Evolutionary conservation across 2,888 invertebrate genomes (phyloP), one percentile per base, ranked within the genome.

Genomic region (Shargacucullia verbasci): DNA sequence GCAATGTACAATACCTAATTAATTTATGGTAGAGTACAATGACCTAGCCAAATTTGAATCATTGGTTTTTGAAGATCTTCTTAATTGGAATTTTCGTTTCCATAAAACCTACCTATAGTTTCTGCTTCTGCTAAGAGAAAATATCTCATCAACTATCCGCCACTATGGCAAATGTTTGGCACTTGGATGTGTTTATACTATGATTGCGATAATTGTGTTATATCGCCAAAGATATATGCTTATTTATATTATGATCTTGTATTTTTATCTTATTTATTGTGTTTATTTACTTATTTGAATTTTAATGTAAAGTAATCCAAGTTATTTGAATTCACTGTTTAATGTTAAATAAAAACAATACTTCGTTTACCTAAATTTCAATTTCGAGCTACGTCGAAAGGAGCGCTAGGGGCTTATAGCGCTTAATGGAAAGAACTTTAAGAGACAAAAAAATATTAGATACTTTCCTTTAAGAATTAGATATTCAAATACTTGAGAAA

Each of bases 291-390:
- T 20, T 20, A 29, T 15, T 15, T 8, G 33, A 15, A 12, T 34
- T 49, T 55, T 43, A 49, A 46, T 67, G 47, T 39, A n/a, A 46
- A 49, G 20, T 14, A 12, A 65, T 71, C 60, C 62, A 64, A 59
- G 46, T 66, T 65, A 50, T 73, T 74, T 29, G 29, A 29, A 29
- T 59, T 63, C 0, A 3, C 63, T 64, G 59, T 62, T 49, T 56
- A 71, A 61, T 68, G 9, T 37, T 52, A n/a, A 41, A 39, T 39
- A 67, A 70, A 71, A 70, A 67, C 59, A 73, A 76, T 74, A 67
- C 68, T 74, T 72, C 65, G 63, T 74, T 29, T 29, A 48, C 9
- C 58, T 64, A 55, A 72, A 73, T 68, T 79, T 77, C 52, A 73
- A 76, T 78, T 73, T 76, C 15, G 39, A 56, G 61, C 47, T 55